Percentiles rank a stretch among this genome's conserved stretches.
Evolutionary conservation across 2,888 invertebrate genomes (phyloP).

Genomic region (Parochlus steinenii): DNA sequence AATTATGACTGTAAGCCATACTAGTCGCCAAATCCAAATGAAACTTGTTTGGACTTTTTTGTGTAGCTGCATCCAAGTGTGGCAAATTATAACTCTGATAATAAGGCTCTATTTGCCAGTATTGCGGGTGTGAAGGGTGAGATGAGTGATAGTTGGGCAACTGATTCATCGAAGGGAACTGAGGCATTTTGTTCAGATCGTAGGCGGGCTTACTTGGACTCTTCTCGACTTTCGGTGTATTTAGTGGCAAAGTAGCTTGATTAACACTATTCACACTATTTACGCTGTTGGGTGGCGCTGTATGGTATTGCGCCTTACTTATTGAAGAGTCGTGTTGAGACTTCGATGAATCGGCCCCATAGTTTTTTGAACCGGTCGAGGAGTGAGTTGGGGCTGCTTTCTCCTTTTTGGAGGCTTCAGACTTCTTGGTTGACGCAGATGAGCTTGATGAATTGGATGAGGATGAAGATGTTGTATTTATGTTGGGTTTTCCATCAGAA

Average conservation of each 20-base stretch:
- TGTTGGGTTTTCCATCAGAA: background rate
- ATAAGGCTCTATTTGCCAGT: slow-evolving; percentile 46
- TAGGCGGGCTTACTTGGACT: slow-evolving; percentile 11
- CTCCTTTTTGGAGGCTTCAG: slow-evolving; percentile 8
- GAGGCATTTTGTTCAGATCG: slow-evolving; percentile 40
- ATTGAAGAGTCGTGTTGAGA: slow-evolving; percentile 10
- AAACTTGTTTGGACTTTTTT: slow-evolving; percentile 41
- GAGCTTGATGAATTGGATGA: background rate
- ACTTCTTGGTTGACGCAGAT: slow-evolving; percentile 1
- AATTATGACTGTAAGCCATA: slow-evolving; percentile 28
- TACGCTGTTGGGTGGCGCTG: slow-evolving; percentile 1
- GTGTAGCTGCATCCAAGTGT: slow-evolving; percentile 37
- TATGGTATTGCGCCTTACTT: slow-evolving; percentile 17
- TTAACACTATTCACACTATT: too few relatives aligned
- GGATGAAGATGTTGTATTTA: background rate
- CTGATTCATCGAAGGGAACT: slow-evolving; percentile 42
- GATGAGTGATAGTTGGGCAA: slow-evolving; percentile 45
- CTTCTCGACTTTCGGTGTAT: background rate
- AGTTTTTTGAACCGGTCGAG: slow-evolving; percentile 11
- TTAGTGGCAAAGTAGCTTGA: too few relatives aligned
- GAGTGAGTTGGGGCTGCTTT: background rate
- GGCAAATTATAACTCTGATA: slow-evolving; percentile 40
- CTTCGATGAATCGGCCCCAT: slow-evolving; percentile 12
- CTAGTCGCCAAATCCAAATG: slow-evolving; percentile 32
- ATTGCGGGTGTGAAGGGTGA: slow-evolving; percentile 37